These are phyloP conservation scores for Chymomyza costata DNA, from an alignment of 1,140 invertebrate genomes.

Conservation along the genomic window DNA sequence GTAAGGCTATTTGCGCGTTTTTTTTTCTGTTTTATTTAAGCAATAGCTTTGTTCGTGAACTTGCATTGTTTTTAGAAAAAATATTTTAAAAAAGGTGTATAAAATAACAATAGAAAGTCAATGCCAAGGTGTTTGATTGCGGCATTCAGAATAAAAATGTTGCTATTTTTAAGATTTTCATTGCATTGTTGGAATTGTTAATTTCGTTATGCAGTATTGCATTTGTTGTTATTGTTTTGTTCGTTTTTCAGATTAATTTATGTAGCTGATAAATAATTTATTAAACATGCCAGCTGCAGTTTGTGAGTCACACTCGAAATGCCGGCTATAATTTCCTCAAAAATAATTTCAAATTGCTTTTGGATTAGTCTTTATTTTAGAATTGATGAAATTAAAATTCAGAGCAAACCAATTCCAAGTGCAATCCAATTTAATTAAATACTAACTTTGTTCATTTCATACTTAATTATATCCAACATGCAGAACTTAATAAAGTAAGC, in stretches of 20 bases:
- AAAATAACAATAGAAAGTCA: slow-evolving; percentile 53
- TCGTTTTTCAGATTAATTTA: too few species aligned
- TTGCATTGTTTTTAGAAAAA: slow-evolving; percentile 12
- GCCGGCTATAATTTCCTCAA: slow-evolving; percentile 30
- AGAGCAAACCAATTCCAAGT: slow-evolving; percentile 4
- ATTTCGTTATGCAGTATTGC: too few species aligned
- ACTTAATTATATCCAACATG: too few species aligned
- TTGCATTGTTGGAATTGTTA: slow-evolving; percentile 41
- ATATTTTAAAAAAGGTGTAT: too few species aligned
- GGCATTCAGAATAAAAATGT: slow-evolving; percentile 21
- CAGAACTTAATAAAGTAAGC: too few species aligned
- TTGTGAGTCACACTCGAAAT: slow-evolving; percentile 6
- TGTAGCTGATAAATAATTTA: slow-evolving; percentile 65
- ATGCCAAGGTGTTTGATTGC: slow-evolving; percentile 51
- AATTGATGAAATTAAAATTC: too few species aligned
- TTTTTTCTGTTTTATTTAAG: slow-evolving; percentile 8
- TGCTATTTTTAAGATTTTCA: slow-evolving; percentile 37
- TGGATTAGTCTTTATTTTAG: too few species aligned
- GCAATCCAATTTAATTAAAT: slow-evolving; percentile 5
- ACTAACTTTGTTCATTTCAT: slow-evolving; percentile 22
- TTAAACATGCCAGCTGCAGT: slow-evolving; percentile 25
- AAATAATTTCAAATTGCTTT: slow-evolving; percentile 19
- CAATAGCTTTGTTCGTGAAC: not conserved
- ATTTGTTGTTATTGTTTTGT: slow-evolving; percentile 6
- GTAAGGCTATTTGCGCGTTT: too few species aligned